Evolutionary conservation across 2,113 vertebrate genomes (phyloP), one percentile per base, ranked within the genome.

Genomic region (Apodemus speciosus): DNA sequence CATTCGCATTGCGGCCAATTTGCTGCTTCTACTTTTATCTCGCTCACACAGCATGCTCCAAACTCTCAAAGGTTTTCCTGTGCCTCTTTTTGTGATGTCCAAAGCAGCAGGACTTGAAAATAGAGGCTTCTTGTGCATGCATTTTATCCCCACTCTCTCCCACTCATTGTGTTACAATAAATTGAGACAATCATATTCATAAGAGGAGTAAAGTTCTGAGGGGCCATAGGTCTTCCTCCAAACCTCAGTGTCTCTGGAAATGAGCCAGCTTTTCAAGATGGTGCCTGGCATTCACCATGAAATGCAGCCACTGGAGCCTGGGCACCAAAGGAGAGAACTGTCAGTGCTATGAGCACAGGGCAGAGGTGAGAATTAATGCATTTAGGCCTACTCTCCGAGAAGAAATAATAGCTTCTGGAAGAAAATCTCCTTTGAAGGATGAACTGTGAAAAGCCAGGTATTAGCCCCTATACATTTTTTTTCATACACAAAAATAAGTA

Each of bases 21-120:
- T 98, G 95, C 93, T 97, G 91, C 96, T 98, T 93, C 97, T 97
- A 96, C 97, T 98, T 97, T 98, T 98, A 98, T 98, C 98, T 97
- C 88, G 0, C 0, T 92, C 94, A 95, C 85, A 79, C 97, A 98
- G 97, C 97, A 96, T 97, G 68, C 97, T 97, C 94, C 86, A 97
- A 96, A 95, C 97, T 98, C 98, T 98, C 97, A 94, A 89, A 96
- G 96, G 96, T 94, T 95, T 96, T 92, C 94, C 89, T 90, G 49
- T 58, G 89, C 94, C 62, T 97, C 85, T 91, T 97, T 95, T 97
- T 97, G 97, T 98, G 96, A 97, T 91, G 69, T 87, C 58, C 91
- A 81, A 77, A 94, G 89, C 96, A 94, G 89, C 85, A 96, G 95
- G 94, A 92, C 88, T 88, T 90, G 96, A 94, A 93, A 93, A 97